These are phyloP conservation scores for Hirundo rustica DNA, from an alignment of 2,797 vertebrate species.

Conservation along the genomic window DNA sequence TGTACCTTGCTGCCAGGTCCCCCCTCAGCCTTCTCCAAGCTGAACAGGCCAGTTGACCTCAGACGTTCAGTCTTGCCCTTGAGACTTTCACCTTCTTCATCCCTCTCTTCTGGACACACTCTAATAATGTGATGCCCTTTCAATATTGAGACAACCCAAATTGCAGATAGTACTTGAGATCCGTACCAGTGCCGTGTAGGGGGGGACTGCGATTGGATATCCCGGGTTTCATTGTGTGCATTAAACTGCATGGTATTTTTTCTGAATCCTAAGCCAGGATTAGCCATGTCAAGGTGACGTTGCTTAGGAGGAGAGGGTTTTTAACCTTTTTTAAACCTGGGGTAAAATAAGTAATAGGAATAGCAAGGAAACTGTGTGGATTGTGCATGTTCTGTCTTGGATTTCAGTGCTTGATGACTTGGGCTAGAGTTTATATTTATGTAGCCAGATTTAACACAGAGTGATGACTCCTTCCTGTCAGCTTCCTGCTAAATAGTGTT, in stretches of 20 bases:
- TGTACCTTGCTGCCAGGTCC: too few species aligned
- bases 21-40: neutral
- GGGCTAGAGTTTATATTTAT: neutral
- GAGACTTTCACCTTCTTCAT: neutral
- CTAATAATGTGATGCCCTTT: neutral
- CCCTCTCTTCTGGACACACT: neutral
- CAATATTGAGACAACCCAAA: neutral
- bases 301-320: neutral
- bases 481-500: neutral
- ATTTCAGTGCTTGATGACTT: neutral
- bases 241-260: neutral
- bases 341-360: neutral
- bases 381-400: neutral
- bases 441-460: neutral
- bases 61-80: neutral
- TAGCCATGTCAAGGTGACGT: neutral
- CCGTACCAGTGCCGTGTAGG: too few species aligned
- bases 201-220: neutral
- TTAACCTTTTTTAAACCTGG: neutral
- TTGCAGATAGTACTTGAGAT: neutral
- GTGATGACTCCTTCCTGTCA: neutral
- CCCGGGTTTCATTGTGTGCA: neutral
- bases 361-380: neutral
- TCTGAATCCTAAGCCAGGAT: neutral
- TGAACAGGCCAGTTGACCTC: neutral